Base-by-base conservation (phyloP, 1,140 invertebrate genomes). In the Polyergus mexicanus region DNA sequence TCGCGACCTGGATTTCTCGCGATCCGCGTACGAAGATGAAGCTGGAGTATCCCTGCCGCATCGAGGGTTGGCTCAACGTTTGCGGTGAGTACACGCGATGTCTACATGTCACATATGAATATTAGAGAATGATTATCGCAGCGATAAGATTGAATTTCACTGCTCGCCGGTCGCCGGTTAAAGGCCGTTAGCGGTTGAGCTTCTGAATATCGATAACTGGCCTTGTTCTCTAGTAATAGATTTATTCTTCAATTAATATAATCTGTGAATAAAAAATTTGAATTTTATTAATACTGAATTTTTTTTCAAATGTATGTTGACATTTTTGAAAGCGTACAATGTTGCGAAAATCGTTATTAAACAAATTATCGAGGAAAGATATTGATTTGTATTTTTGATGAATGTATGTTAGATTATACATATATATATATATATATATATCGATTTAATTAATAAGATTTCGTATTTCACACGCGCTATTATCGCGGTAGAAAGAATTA, bases 41-140 rank as follows among this genome's bases (percentile, higher is more conserved):
- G 91, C 86, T 96, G 86, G 95, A 96, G 88, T 96, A 96, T 92
- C 96, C 96, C 28, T 95, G 94, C 86, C 94, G 96, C 22, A 96
- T 96, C 66, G 96, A 96, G 94, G 96, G 96, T 78, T 96, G 96
- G 96, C 94, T 96, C 86, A 96, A 96, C 89, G 95, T 96, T 90
- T 96, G 95, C 88, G 96, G 96, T 96, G 87, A 95, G 96, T 94
- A 19, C 32, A 51, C 44, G 16, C 32, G 16, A 25, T 89, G 25
- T 76, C 81, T 86, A 25, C 38, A 13, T 25, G 11, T 54, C 35
- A 19, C 3, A n/a, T 41, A 44, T 41, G 66, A 35, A 35, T 74
- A 54, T 3, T 13, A 0, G n/a, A 72, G 68, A 6, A 71, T 35
- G 51, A 60, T 77, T 77, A 56, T 81, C 25, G 35, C 35, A 22